These are phyloP conservation scores for Melanogrammus aeglefinus DNA, from an alignment of 2,797 vertebrate genomes.

Conservation along the genomic window DNA sequence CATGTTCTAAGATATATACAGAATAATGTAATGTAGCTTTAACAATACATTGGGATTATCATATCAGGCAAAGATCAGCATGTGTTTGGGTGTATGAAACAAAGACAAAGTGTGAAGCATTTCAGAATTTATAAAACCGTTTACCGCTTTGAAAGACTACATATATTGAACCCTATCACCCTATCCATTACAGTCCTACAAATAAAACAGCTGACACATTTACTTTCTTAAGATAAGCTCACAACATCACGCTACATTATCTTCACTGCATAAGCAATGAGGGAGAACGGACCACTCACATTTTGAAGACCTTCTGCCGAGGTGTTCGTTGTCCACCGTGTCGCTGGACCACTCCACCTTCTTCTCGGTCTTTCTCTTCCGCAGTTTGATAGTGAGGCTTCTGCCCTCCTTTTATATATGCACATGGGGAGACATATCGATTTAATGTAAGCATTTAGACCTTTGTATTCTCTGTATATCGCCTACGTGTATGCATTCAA, in stretches of 20 bases:
- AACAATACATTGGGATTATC: not conserved
- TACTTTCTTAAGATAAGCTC: slow-evolving; percentile 1
- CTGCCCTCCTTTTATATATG: slow-evolving; percentile 80
- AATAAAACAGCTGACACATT: not conserved
- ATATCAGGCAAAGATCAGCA: not conserved
- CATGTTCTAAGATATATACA: not conserved
- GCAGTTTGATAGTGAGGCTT: slow-evolving; percentile 88
- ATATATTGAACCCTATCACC: not conserved
- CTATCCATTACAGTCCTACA: not conserved
- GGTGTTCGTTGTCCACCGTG: slow-evolving; percentile 92
- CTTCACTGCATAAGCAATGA: not conserved
- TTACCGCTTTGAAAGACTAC: not conserved
- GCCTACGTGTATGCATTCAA: not conserved
- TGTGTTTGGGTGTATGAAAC: not conserved
- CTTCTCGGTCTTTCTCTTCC: slow-evolving; percentile 92
- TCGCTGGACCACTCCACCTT: slow-evolving; percentile 95
- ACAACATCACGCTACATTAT: not conserved
- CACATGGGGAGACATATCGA: not conserved
- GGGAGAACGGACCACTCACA: slow-evolving; percentile 73
- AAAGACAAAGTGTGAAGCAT: not conserved
- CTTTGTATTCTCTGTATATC: not conserved
- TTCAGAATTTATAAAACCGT: not conserved
- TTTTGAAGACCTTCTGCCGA: slow-evolving; percentile 91
- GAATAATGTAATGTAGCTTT: not conserved
- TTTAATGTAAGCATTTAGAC: not conserved